Conservation (phyloP, 2,113 vertebrate genomes). For the Pelvicachromis taeniatus region DNA sequence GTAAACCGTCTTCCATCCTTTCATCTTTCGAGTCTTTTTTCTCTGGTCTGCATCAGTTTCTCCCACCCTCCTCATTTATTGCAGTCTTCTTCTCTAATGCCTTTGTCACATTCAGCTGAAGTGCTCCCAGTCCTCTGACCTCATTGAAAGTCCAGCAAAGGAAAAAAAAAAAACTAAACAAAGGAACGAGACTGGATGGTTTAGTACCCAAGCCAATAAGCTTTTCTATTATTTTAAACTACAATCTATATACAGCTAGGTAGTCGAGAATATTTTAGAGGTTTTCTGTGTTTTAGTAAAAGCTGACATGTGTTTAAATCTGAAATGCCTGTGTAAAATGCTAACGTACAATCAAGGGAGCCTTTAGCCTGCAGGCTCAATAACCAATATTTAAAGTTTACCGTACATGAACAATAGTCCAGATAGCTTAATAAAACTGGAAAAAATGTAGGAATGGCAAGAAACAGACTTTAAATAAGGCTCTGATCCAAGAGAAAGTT, state of each 20-base stretch:
- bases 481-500: neutral
- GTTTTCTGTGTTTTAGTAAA: slow-evolving; percentile 17
- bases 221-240: neutral
- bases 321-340: neutral
- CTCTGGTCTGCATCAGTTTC: neutral
- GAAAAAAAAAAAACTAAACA: neutral
- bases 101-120: slow-evolving; percentile 13
- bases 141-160: neutral
- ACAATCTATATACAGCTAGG: neutral
- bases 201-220: neutral
- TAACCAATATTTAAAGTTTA: neutral
- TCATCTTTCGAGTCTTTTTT: slow-evolving; percentile 29
- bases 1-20: slow-evolving; percentile 28
- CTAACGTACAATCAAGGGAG: neutral
- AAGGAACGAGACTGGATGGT: neutral
- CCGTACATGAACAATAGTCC: neutral
- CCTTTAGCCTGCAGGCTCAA: neutral
- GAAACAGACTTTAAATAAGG: neutral
- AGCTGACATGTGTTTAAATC: slow-evolving; percentile 27
- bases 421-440: neutral
- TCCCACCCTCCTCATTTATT: neutral
- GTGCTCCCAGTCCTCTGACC: slow-evolving; percentile 25
- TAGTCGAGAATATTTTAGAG: neutral
- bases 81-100: neutral
- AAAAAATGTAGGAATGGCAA: neutral